These are phyloP conservation scores for Phrynocephalus vlangalii DNA, from an alignment of 2,797 vertebrate species.

Conservation along the genomic window DNA sequence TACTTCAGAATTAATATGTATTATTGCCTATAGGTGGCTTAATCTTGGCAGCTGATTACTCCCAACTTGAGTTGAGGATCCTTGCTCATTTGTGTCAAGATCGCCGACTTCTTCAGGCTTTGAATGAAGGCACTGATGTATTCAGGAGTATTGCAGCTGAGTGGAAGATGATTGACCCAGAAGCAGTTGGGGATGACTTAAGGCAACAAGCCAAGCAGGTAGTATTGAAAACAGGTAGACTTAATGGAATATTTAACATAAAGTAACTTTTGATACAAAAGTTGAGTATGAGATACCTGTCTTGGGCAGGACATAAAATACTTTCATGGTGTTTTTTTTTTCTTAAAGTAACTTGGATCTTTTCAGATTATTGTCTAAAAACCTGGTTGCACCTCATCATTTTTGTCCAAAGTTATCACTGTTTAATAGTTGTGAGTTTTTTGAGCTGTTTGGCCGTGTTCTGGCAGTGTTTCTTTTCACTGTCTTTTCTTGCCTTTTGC, in stretches of 20 bases:
- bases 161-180: constrained; percentile 90
- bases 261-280: neutral
- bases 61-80: constrained; percentile 93
- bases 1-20: neutral
- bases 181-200: constrained; percentile 84
- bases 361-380: neutral
- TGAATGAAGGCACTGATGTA: constrained; percentile 90
- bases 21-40: constrained; percentile 84
- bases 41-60: constrained; percentile 95
- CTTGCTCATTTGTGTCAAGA: constrained; percentile 93
- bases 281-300: too few species aligned
- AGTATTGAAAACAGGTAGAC: constrained; percentile 15
- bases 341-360: neutral
- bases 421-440: too few species aligned
- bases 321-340: neutral
- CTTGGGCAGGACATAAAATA: neutral
- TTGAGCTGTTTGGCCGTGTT: too few species aligned
- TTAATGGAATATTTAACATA: neutral
- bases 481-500: neutral
- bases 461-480: neutral
- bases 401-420: neutral
- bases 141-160: constrained; percentile 95
- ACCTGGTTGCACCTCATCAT: neutral
- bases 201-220: constrained; percentile 98
- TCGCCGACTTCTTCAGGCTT: constrained; percentile 86